A percentile compares a stretch with the other conserved stretches of the same genome.
Conservation (phyloP, 2,113 vertebrate genomes). For the Leucopsar rothschildi region DNA sequence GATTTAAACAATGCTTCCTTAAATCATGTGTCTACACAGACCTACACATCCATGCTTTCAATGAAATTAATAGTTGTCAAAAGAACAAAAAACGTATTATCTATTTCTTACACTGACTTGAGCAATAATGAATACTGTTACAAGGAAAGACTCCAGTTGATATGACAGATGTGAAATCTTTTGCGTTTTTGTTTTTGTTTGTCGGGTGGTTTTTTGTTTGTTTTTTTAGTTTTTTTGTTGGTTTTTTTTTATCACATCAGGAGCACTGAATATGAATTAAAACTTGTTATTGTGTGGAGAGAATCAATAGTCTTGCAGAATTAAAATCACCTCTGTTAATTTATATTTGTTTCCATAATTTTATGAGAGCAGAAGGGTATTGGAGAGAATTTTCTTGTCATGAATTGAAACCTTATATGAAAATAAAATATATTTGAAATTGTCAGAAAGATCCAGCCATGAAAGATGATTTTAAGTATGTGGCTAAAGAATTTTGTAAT, state of each 20-base stretch:
- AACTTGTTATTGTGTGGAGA: not conserved
- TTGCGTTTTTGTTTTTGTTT: too few species aligned
- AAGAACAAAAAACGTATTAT: conserved; percentile 42
- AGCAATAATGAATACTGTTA: not conserved
- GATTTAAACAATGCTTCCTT: conserved; percentile 21
- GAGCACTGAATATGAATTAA: not conserved
- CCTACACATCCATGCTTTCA: not conserved
- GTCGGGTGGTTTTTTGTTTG: not conserved
- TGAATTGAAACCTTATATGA: not conserved
- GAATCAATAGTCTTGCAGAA: not conserved
- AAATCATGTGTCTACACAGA: conserved; percentile 14
- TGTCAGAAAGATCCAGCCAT: not conserved
- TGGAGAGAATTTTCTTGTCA: not conserved
- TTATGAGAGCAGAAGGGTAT: not conserved
- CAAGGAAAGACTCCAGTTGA: not conserved
- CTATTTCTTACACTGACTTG: conserved; percentile 5
- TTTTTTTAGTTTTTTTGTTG: not conserved
- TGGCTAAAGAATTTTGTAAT: not conserved
- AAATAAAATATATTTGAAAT: not conserved
- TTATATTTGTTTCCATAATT: not conserved
- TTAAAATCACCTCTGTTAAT: not conserved
- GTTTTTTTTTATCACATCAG: not conserved
- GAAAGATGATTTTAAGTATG: not conserved
- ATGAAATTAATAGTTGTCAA: conserved; percentile 64
- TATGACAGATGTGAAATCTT: not conserved